Base-by-base conservation (phyloP, 2,113 vertebrate species). In the Spea bombifrons region DNA sequence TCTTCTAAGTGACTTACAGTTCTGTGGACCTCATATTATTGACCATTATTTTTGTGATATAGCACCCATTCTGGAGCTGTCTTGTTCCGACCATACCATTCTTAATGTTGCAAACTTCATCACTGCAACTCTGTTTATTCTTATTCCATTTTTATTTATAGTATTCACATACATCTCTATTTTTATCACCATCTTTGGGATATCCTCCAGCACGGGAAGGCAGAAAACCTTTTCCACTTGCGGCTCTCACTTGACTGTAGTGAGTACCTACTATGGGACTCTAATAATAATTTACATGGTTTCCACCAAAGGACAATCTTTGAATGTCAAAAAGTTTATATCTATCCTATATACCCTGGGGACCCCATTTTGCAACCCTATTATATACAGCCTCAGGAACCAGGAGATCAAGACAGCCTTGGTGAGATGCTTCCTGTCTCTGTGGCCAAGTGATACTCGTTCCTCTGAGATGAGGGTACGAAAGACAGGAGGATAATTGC, bases 371-470 rank as follows among this genome's bases (percentile, higher is more conserved):
- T 85, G 85, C 71, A 87, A 85, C 49, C 84, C 86, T 9, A 78
- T 87, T 72, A 87, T 87, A 45, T 86, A 86, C 5, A 86, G 85
- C 74, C 83, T 87, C 30, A 50, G 80, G 30, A 87, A 86, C 73
- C 83, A 83, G 78, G 85, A 87, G 76, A 84, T 86, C 81, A 86
- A 86, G 50, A 82, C 81, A 66, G 83, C 83, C 57, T 71, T 87
- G 12, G 84, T 79, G 50, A 53, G 10, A 53, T 53, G 30, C 30
- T 30, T 30, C 30, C 30, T 2, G 30, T 30, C 30, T 30, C 30
- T 30, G 30, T 30, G 30, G 30, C 30, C 30, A 30, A 30, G 30
- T 30, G 30, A 30, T 30, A 30, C 30, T 30, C 1, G 30, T 30
- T 30, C 30, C 30, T 30, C 30, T 30, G 30, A 30, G 30, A 30